Base-by-base conservation (phyloP, 2,797 vertebrate species). In the Neosalanx taihuensis region DNA sequence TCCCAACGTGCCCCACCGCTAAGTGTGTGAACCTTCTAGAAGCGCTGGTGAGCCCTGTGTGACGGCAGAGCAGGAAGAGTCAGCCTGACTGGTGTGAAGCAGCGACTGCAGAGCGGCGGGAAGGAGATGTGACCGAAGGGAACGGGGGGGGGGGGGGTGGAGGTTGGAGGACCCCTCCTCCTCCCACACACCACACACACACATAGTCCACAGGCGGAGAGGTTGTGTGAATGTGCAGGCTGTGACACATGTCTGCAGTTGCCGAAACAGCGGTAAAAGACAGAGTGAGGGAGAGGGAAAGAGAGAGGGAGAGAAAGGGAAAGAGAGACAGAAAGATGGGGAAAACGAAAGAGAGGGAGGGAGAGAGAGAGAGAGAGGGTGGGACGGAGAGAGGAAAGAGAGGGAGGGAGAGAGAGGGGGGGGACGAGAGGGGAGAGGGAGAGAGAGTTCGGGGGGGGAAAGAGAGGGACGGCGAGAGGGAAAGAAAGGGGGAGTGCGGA, bases 391-490 rank as follows among this genome's bases (percentile, higher is more conserved):
- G 17, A 37, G 23, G 4, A 13, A 18, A 51, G 10, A 4, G 3
- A 51, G 12, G 17, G 35, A 30, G 0, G 31, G 3, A 13, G 63
- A 41, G n/a, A 31, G 51, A 49, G 13, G 2, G 17, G 7, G 12
- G 10, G 12, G 31, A 5, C 3, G 12, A 37, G 51, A 15, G 37
- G 30, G 31, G 5, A 35, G n/a, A 49, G 29, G 23, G 30, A 53
- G 41, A 18, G 41, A 49, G 59, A 15, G 62, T 20, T 6, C 23
- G 29, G 12, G 67, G 7, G 31, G 7, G 26, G n/a, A 23, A 10
- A 1, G 87, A 85, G 90, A 72, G 84, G 83, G 87, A 86, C 88
- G 72, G 88, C 90, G 86, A 81, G 88, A 75, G 51, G 75, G 91
- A 89, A 81, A 87, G 89, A 89, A 89, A 76, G 75, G 18, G 68